These are phyloP conservation scores for Onychostruthus taczanowskii DNA, from an alignment of 2,113 vertebrate genomes.

Conservation along the genomic window DNA sequence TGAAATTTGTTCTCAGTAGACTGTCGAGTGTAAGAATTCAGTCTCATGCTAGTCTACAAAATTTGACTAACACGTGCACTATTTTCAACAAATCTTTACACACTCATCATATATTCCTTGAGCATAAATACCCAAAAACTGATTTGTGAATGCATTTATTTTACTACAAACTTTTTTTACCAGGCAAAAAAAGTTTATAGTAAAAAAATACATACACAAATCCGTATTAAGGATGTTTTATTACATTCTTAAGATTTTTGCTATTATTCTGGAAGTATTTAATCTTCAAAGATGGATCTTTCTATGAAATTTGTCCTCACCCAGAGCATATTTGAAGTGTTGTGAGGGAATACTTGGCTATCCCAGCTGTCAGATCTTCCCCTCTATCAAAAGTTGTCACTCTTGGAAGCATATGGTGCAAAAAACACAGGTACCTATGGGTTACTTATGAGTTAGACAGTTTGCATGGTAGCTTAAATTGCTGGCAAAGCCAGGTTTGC, in stretches of 20 bases:
- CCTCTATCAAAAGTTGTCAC: not conserved
- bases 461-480: not conserved
- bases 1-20: not conserved
- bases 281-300: not conserved
- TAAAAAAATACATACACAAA: not conserved
- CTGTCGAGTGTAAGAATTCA: not conserved
- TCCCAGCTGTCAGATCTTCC: not conserved
- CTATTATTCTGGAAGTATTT: not conserved
- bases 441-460: not conserved
- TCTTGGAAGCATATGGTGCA: not conserved
- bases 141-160: not conserved
- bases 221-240: not conserved
- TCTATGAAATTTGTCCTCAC: not conserved
- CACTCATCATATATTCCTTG: not conserved
- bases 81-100: not conserved
- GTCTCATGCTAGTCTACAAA: not conserved
- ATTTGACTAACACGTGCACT: rapidly evolving
- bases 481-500: not conserved
- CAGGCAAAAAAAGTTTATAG: not conserved
- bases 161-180: not conserved
- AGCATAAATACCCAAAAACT: not conserved
- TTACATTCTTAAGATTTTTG: not conserved
- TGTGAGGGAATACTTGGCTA: not conserved
- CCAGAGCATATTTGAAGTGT: not conserved
- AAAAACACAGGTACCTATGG: not conserved